Conservation (phyloP, 2,113 vertebrate genomes). For the Mormyrus lacerda region DNA sequence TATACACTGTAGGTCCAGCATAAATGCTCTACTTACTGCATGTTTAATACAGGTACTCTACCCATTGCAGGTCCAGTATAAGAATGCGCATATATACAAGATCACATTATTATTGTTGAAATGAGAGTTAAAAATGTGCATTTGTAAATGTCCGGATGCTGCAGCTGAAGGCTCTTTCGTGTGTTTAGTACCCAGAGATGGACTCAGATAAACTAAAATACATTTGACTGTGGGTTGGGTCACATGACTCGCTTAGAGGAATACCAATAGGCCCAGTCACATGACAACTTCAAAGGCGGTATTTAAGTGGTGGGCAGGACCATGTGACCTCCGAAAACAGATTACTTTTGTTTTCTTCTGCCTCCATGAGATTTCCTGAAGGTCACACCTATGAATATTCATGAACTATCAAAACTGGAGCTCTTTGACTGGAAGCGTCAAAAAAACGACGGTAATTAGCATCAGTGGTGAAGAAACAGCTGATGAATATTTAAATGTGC, state of each 20-base stretch:
- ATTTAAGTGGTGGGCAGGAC: not conserved
- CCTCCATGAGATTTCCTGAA: conserved; percentile 2
- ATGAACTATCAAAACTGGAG: not conserved
- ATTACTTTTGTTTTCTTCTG: conserved; percentile 1
- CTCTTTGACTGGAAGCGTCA: not conserved
- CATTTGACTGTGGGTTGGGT: not conserved
- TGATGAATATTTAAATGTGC: not conserved
- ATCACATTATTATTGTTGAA: not conserved
- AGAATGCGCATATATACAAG: not conserved
- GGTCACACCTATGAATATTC: not conserved
- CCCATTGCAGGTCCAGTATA: not conserved
- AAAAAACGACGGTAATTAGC: not conserved
- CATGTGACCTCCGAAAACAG: not conserved
- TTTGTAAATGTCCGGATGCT: not conserved
- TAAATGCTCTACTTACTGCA: not conserved
- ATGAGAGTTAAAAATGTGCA: not conserved
- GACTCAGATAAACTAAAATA: not conserved
- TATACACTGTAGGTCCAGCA: not conserved
- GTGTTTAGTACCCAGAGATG: not conserved
- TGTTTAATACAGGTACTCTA: not conserved
- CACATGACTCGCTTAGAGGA: not conserved
- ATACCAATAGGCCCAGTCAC: not conserved
- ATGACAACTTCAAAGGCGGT: not conserved
- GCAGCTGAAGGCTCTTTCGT: not conserved
- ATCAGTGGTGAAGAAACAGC: not conserved